Percentiles rank a stretch among this genome's conserved stretches.
Evolutionary conservation across 2,113 vertebrate genomes (phyloP).

Genomic region (Apteryx mantelli): DNA sequence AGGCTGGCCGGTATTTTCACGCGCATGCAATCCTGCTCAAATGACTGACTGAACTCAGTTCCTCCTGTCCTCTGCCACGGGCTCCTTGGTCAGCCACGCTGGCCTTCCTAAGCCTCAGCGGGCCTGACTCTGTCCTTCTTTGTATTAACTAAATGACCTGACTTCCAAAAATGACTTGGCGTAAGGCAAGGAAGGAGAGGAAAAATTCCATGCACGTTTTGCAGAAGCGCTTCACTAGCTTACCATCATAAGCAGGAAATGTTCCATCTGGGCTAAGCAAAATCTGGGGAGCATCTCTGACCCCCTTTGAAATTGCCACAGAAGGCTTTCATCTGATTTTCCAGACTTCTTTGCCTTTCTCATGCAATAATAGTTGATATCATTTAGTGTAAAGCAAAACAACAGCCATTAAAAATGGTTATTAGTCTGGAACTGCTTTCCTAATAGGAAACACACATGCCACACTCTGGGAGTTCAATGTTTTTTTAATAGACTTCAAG

Average conservation of each 20-base stretch:
- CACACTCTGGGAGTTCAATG: constrained; percentile 31
- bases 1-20: neutral
- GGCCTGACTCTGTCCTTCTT: neutral
- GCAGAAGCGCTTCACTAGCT: neutral
- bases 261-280: neutral
- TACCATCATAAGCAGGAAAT: neutral
- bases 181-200: neutral
- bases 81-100: neutral
- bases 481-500: constrained; percentile 48
- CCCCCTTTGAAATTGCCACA: constrained; percentile 34
- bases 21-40: neutral
- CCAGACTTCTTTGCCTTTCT: constrained; percentile 49
- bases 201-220: neutral
- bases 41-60: neutral
- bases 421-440: constrained; percentile 67
- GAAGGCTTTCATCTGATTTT: constrained; percentile 57
- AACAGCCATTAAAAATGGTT: constrained; percentile 65
- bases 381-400: constrained; percentile 43
- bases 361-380: constrained; percentile 37
- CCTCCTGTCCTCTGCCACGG: neutral
- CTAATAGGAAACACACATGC: constrained; percentile 64
- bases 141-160: neutral
- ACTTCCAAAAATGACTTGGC: neutral
- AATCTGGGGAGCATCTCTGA: constrained; percentile 17
- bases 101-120: neutral